These are phyloP conservation scores for Amphilophus citrinellus DNA, from an alignment of 2,113 vertebrate genomes.

Conservation along the genomic window DNA sequence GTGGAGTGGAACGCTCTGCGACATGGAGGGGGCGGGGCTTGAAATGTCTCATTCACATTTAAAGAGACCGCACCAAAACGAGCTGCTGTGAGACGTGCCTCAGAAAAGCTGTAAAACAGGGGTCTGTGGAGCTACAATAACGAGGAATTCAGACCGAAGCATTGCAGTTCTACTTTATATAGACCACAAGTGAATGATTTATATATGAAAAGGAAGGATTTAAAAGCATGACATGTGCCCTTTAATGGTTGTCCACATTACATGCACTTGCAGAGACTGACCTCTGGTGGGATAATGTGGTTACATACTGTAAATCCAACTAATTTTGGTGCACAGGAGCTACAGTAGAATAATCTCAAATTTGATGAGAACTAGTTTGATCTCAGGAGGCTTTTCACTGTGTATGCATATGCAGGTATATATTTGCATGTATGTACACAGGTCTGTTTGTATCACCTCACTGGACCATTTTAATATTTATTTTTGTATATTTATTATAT, in stretches of 20 bases:
- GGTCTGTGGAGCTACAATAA: too few relatives aligned
- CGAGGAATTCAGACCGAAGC: too few relatives aligned
- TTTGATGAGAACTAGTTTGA: not conserved
- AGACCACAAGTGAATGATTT: too few relatives aligned
- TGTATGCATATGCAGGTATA: not conserved
- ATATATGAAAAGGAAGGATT: too few relatives aligned
- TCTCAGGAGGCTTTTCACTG: not conserved
- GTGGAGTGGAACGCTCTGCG: too few relatives aligned
- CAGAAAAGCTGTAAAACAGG: too few relatives aligned
- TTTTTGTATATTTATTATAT: not conserved
- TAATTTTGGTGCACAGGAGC: not conserved
- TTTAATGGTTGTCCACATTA: not conserved
- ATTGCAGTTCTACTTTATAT: too few relatives aligned
- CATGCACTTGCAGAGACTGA: conserved; percentile 42
- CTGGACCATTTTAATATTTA: not conserved
- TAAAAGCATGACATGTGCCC: too few relatives aligned
- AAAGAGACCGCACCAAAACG: too few relatives aligned
- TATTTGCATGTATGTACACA: not conserved
- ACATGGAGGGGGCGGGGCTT: too few relatives aligned
- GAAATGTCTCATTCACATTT: too few relatives aligned
- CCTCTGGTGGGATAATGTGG: conserved; percentile 32
- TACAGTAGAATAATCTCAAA: not conserved
- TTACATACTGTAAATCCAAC: not conserved
- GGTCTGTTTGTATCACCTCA: not conserved
- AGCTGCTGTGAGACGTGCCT: too few relatives aligned